Evolutionary conservation across 1,140 invertebrate species (phyloP), one percentile per base, ranked within the genome.

Genomic region (Halotydeus destructor): DNA sequence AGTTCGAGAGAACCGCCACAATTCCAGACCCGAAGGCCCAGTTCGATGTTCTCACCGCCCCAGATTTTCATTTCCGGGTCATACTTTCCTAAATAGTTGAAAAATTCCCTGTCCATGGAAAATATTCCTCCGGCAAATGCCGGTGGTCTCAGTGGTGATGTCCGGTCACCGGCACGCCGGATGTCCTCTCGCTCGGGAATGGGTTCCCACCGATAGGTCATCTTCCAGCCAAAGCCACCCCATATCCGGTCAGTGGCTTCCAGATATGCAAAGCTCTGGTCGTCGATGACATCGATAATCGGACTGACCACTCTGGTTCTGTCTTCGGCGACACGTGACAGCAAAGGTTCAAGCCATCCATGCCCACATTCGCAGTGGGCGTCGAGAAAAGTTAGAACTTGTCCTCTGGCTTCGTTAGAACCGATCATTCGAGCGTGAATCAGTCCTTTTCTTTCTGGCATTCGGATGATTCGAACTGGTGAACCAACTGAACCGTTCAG

Each of bases 1-100:
- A 67, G 68, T 51, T 69, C 66, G 27, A 67, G 45, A 11, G 50
- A 51, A 16, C 64, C 66, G 16, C 66, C 66, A 50, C 65, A 67
- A 53, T 60, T 58, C 65, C 66, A 67, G 14, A 67, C 54, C n/a
- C 5, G n/a, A 5, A 37, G 35, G 1, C 35, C 19, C 19, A 97
- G 57, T 61, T 97, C 91, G 59, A 94, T 96, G 57, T 96, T 94
- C 61, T 98, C 91, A 45, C 89, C 72, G 44, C 69, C 70, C 83
- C 83, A 76, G 40, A 76, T 73, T 46, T 72, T 66, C 14, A 75
- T 57, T 8, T 71, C 72, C 26, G 69, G 64, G 50, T 75, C 72
- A 52, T 75, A 76, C 5, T 69, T 69, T 19, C 72, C 72, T 26
- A 50, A 36, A 50, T 72, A 67, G 67, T 69, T 71, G 54, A 75